Evolutionary conservation across 2,113 vertebrate genomes (phyloP).

Genomic region (Scophthalmus maximus): DNA sequence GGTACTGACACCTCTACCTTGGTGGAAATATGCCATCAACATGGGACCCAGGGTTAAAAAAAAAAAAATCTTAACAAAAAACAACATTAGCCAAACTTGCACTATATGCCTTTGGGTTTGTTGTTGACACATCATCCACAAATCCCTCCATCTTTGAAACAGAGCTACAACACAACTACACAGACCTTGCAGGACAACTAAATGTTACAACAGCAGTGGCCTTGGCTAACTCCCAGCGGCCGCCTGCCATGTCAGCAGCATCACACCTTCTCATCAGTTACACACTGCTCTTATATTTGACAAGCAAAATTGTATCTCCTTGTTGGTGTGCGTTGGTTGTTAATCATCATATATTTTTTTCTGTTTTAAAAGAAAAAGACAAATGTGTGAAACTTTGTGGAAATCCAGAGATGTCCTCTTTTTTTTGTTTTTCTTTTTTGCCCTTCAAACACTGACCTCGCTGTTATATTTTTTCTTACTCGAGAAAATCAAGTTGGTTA

Average conservation of each 20-base stretch:
- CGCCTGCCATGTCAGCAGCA: constrained; percentile 69
- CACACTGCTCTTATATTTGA: constrained; percentile 82
- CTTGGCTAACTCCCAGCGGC: constrained; percentile 67
- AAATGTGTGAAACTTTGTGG: constrained; percentile 74
- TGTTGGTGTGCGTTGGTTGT: constrained; percentile 65
- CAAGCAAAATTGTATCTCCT: constrained; percentile 79
- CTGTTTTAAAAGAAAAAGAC: constrained; percentile 65
- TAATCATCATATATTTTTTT: constrained; percentile 57
- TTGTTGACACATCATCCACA: constrained; percentile 69
- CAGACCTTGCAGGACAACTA: constrained; percentile 67
- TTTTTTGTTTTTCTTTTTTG: constrained; percentile 39
- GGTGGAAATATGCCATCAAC: constrained; percentile 68
- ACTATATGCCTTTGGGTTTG: constrained; percentile 80
- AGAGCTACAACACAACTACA: constrained; percentile 62
- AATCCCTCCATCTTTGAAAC: constrained; percentile 64
- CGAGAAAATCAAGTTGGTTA: constrained; percentile 79
- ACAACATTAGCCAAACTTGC: constrained; percentile 83
- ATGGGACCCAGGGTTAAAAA: constrained; percentile 73
- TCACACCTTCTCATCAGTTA: constrained; percentile 69
- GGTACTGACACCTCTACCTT: constrained; percentile 70
- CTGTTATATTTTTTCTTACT: constrained; percentile 78
- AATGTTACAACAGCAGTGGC: constrained; percentile 76
- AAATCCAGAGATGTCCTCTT: constrained; percentile 76
- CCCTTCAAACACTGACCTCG: constrained; percentile 85
- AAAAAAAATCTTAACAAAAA: constrained; percentile 51